Evolutionary conservation across 92 coral and sea anemone genomes (phyloP), one percentile per base, ranked within the genome.

Genomic region (Galaxea fascicularis): DNA sequence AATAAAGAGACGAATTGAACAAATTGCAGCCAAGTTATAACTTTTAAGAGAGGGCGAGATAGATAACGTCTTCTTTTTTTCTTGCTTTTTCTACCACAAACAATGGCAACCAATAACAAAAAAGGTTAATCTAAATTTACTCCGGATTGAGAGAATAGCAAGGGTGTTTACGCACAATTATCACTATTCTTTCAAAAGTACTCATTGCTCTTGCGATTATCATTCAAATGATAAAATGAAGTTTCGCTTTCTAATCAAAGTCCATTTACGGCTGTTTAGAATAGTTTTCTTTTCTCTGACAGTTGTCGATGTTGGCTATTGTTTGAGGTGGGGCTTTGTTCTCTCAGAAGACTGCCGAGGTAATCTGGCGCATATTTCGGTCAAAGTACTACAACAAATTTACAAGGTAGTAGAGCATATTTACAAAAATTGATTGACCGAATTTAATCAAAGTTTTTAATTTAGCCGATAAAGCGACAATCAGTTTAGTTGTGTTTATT

Each of bases 111-210:
- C 69, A 45, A 59, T 24, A 82, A 82, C 86, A 82, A 31, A 41
- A 82, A 72, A 71, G 86, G 86, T 82, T 82, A 82, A 70, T 82
- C 86, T 82, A 82, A 82, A 70, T 82, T 82, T 82, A 71, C 76
- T 70, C 45, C 70, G 25, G 45, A 20, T 29, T 16, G 53, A 82
- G 56, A 82, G 74, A 79, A 91, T 82, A 95, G 95, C 84, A 51
- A 66, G 93, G 84, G 87, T 94, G 92, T 94, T 92, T 92, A 92
- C 89, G 84, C 89, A 22, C 85, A 89, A 94, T 94, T 92, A 87
- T 86, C 98, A 86, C 93, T 64, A 87, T 66, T 80, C 89, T 84
- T 83, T 94, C 71, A 74, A 92, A 71, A 69, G 84, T 85, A 59
- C 74, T 74, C 86, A 70, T 69, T 54, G 76, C 71, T 71, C 86